These are phyloP conservation scores for Cotesia congregata DNA, from an alignment of 2,888 invertebrate genomes.

Conservation along the genomic window DNA sequence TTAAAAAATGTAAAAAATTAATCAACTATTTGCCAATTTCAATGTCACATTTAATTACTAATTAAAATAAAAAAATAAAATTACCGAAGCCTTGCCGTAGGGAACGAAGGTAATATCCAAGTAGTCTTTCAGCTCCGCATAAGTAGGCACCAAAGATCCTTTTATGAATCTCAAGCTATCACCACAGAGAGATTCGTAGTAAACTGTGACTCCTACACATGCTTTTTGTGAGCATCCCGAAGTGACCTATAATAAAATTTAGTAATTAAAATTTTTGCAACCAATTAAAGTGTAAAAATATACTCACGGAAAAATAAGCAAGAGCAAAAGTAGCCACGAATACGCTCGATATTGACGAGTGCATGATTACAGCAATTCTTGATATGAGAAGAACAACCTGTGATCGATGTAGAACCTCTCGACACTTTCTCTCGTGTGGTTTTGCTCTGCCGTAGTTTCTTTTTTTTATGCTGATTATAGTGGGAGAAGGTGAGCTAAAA, in stretches of 20 bases:
- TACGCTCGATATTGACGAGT: not conserved
- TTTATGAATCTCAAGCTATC: slow-evolving; percentile 72
- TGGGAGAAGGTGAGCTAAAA: slow-evolving; percentile 10
- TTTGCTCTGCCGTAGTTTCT: not conserved
- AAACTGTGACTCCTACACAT: slow-evolving; percentile 67
- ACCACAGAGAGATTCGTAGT: slow-evolving; percentile 74
- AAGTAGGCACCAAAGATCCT: slow-evolving; percentile 70
- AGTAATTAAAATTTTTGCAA: not conserved
- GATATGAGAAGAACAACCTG: slow-evolving; percentile 2
- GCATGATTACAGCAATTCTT: slow-evolving; percentile 12
- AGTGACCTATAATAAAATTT: slow-evolving; percentile 1
- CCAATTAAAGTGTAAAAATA: not conserved
- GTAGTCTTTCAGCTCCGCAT: slow-evolving; percentile 62
- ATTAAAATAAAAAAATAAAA: slow-evolving; percentile 41
- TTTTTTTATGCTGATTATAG: not conserved
- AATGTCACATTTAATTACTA: too few species aligned
- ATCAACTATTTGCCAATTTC: too few species aligned
- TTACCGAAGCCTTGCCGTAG: slow-evolving; percentile 73
- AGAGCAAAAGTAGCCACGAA: not conserved
- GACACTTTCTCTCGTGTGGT: not conserved
- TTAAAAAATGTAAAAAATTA: too few species aligned
- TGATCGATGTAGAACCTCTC: slow-evolving; percentile 4
- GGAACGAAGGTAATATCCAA: slow-evolving; percentile 70
- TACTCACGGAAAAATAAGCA: slow-evolving; percentile 3
- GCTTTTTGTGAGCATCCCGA: not conserved